A percentile compares a stretch with the other conserved stretches of the same genome.
Conservation (phyloP, 1,140 invertebrate genomes). For the Danaus plexippus region DNA sequence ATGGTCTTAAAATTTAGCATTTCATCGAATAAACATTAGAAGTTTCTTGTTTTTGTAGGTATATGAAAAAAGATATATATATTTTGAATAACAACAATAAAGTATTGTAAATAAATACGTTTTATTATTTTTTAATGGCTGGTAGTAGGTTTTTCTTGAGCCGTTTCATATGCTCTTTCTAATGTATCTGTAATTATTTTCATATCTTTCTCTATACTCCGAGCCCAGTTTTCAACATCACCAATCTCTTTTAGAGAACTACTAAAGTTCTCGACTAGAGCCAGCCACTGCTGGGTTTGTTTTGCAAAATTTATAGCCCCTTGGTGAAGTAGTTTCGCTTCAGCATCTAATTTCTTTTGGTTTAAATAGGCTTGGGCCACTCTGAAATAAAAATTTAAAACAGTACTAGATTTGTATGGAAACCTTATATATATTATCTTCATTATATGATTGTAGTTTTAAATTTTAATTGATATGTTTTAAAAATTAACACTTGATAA, state of each 20-base stretch:
- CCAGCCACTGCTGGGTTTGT: slow-evolving; percentile 96
- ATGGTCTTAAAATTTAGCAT: too few relatives aligned
- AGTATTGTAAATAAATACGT: slow-evolving; percentile 2
- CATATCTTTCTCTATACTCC: slow-evolving; percentile 97
- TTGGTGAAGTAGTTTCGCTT: slow-evolving; percentile 96
- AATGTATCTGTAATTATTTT: slow-evolving; percentile 92
- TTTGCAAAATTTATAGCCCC: slow-evolving; percentile 96
- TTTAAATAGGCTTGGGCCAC: slow-evolving; percentile 98
- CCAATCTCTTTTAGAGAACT: slow-evolving; percentile 97
- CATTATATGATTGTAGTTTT: too few relatives aligned
- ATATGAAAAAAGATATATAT: slow-evolving; percentile 2
- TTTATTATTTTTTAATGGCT: slow-evolving; percentile 31
- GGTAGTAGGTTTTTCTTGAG: slow-evolving; percentile 55
- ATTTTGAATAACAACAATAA: slow-evolving; percentile 1
- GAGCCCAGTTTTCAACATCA: slow-evolving; percentile 98
- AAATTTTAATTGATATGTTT: too few relatives aligned
- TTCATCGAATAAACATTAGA: too few relatives aligned
- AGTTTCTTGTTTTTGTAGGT: too few relatives aligned
- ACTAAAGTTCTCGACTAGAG: slow-evolving; percentile 95
- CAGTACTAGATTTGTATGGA: slow-evolving; percentile 5
- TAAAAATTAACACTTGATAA: too few relatives aligned
- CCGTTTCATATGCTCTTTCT: slow-evolving; percentile 95
- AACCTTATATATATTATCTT: slow-evolving; percentile 1
- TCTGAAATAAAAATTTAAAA: slow-evolving; percentile 60
- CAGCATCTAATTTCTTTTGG: slow-evolving; percentile 96